These are phyloP conservation scores for honey bee (Apis mellifera) DNA, from an alignment of 1,140 invertebrate genomes.

Conservation along the genomic window Amel_HAv3.1 CM009933.2:8938001-8938500, in stretches of 20 bases:
- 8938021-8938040: conserved; percentile 61
- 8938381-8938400: too few species aligned
- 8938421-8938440: too few species aligned
- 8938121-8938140: conserved; percentile 22
- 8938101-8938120: conserved; percentile 55
- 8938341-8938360: too few species aligned
- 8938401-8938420: too few species aligned
- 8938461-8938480: too few species aligned
- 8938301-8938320: too few species aligned
- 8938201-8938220: conserved; percentile 66
- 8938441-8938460: too few species aligned
- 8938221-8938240: conserved; percentile 67
- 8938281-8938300: conserved; percentile 35
- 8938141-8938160: conserved; percentile 28
- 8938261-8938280: not conserved
- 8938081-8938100: conserved; percentile 74
- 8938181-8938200: conserved; percentile 64
- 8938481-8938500: too few species aligned
- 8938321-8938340: too few species aligned
- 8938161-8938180: conserved; percentile 56
- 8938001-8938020: conserved; percentile 62
- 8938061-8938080: conserved; percentile 58
- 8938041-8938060: conserved; percentile 42
- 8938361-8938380: too few species aligned
- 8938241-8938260: conserved; percentile 3